These are phyloP conservation scores for Helicolenus hilgendorfi DNA, from an alignment of 2,797 vertebrate species.

Conservation along the genomic window DNA sequence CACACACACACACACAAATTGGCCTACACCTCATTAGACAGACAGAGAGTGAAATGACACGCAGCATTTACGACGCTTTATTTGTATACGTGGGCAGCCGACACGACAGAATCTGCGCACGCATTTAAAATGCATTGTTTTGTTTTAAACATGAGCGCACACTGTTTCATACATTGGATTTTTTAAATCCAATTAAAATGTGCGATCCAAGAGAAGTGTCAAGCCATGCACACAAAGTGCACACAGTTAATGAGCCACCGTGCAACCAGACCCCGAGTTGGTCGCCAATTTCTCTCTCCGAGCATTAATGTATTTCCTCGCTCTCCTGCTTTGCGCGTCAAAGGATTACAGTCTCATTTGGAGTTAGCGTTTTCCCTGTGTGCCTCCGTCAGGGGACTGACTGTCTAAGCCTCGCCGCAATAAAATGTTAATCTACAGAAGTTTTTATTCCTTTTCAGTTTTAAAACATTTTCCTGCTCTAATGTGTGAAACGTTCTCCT, in stretches of 20 bases:
- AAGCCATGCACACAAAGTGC: slow-evolving; percentile 24
- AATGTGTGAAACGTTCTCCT: not conserved
- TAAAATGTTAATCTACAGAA: slow-evolving; percentile 33
- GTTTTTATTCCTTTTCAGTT: not conserved
- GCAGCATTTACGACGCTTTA: not conserved
- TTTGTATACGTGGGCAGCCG: not conserved
- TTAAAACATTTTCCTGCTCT: not conserved
- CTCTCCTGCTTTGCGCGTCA: slow-evolving; percentile 39
- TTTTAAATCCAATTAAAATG: slow-evolving; percentile 70
- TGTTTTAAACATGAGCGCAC: slow-evolving; percentile 39
- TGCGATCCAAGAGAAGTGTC: slow-evolving; percentile 28
- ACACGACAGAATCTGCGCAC: not conserved
- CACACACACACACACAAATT: not conserved
- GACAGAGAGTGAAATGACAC: not conserved
- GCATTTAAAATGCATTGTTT: slow-evolving; percentile 34
- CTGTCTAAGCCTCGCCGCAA: slow-evolving; percentile 22
- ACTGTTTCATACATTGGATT: not conserved
- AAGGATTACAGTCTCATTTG: slow-evolving; percentile 73
- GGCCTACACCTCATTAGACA: slow-evolving; percentile 32
- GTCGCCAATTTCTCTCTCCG: not conserved
- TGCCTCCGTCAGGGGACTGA: slow-evolving; percentile 40
- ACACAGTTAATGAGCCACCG: slow-evolving; percentile 60
- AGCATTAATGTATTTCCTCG: slow-evolving; percentile 51
- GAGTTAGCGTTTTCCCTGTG: slow-evolving; percentile 37
- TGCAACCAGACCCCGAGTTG: slow-evolving; percentile 23